Conservation (phyloP, 35 echinoderm and acorn worm species). For the Eucidaris tribuloides region DNA sequence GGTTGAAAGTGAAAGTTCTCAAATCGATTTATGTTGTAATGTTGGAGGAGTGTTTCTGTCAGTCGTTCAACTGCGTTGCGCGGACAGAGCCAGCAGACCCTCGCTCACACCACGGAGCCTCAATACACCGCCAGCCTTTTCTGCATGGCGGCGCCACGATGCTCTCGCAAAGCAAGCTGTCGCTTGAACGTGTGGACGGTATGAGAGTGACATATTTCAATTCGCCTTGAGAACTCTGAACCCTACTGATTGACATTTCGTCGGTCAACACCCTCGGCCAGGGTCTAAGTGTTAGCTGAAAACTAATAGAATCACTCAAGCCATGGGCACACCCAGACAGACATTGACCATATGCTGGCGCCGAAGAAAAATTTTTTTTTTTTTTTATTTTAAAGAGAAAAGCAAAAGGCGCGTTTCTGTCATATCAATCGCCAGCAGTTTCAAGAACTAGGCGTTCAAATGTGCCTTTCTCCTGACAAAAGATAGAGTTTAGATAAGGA, state of each 20-base stretch:
- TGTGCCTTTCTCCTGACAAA: constrained; percentile 30
- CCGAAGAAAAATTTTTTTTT: constrained; percentile 69
- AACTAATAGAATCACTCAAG: constrained; percentile 65
- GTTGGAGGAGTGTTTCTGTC: constrained; percentile 14
- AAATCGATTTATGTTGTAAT: constrained; percentile 8
- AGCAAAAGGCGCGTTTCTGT: constrained; percentile 39
- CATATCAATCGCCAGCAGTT: constrained; percentile 37
- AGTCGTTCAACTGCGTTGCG: neutral
- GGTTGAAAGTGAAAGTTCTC: constrained; percentile 62
- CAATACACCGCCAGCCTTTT: constrained; percentile 13
- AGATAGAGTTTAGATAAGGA: constrained; percentile 34
- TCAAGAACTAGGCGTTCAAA: constrained; percentile 40
- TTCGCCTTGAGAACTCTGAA: constrained; percentile 66
- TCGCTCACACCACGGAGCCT: neutral
- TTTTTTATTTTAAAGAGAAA: too few species aligned
- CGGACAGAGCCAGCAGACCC: constrained; percentile 3
- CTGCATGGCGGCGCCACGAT: constrained; percentile 30
- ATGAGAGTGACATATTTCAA: constrained; percentile 71
- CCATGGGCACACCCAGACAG: constrained; percentile 43
- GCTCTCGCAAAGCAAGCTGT: constrained; percentile 26
- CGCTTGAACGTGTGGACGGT: constrained; percentile 59
- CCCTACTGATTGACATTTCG: constrained; percentile 63
- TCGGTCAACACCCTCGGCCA: constrained; percentile 71
- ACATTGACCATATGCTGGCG: constrained; percentile 53
- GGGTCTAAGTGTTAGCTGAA: constrained; percentile 69